Evolutionary conservation across 1,140 invertebrate species (phyloP).

Genomic region (Lucilia cuprina): DNA sequence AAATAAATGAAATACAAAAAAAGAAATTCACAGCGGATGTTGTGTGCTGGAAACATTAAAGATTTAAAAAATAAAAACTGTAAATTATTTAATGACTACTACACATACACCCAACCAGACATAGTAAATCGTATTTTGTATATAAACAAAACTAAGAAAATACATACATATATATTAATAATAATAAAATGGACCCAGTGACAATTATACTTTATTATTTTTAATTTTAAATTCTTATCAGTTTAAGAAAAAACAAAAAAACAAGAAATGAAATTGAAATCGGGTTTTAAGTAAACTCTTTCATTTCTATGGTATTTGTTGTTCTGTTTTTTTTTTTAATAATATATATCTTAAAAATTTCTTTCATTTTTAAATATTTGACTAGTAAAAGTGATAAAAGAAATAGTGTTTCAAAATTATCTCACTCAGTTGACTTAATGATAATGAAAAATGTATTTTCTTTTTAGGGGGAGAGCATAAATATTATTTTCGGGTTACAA

Average conservation of each 20-base stretch:
- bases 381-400: not conserved
- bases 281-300: not conserved
- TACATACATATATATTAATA: no score
- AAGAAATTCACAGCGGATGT: slow-evolving; percentile 13
- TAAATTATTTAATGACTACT: not conserved
- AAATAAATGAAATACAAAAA: not conserved
- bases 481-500: no score
- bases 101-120: no score
- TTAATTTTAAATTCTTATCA: not conserved
- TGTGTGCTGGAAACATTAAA: slow-evolving; percentile 5
- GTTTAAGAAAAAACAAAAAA: not conserved
- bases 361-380: not conserved
- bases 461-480: no score
- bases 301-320: not conserved
- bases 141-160: not conserved
- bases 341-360: no score
- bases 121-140: not conserved
- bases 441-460: no score
- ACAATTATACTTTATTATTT: not conserved
- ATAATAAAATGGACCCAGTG: slow-evolving; percentile 8
- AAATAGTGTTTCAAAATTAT: no score
- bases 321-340: not conserved
- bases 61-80: not conserved
- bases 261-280: not conserved
- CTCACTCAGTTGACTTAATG: no score